A percentile compares a stretch with the other conserved stretches of the same genome.
These are phyloP conservation scores for Thumatha senex DNA, from an alignment of 2,888 invertebrate genomes.

Conservation along the genomic window DNA sequence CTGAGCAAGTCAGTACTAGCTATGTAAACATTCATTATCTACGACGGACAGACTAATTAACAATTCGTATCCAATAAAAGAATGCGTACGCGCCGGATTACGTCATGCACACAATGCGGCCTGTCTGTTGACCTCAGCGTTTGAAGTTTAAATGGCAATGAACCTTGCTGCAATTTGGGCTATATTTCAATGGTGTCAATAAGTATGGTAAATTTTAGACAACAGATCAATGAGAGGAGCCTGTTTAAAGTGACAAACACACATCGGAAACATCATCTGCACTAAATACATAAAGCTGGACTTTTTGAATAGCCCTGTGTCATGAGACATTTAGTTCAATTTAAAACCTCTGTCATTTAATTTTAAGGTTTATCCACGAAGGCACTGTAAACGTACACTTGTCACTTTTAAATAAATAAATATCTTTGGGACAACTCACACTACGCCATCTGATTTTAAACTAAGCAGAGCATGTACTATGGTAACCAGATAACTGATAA, in stretches of 20 bases:
- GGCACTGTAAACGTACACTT: too few relatives aligned
- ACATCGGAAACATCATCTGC: too few relatives aligned
- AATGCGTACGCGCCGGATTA: slow-evolving; percentile 45
- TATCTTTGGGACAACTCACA: too few relatives aligned
- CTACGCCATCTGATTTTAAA: too few relatives aligned
- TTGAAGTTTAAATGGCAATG: slow-evolving; percentile 51
- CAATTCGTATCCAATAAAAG: slow-evolving; percentile 45
- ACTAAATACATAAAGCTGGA: too few relatives aligned
- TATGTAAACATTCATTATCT: slow-evolving; percentile 43
- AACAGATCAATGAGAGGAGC: slow-evolving; percentile 49
- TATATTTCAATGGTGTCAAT: slow-evolving; percentile 55
- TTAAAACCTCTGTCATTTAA: too few relatives aligned
- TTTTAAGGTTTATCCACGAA: too few relatives aligned
- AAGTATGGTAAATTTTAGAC: slow-evolving; percentile 34
- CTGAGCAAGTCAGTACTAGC: slow-evolving; percentile 1
- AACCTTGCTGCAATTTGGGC: slow-evolving; percentile 46
- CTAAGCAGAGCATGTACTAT: too few relatives aligned
- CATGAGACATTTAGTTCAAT: too few relatives aligned
- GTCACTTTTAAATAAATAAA: too few relatives aligned
- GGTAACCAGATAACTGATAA: too few relatives aligned
- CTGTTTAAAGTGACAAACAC: slow-evolving; percentile 42
- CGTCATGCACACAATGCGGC: slow-evolving; percentile 47
- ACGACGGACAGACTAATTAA: slow-evolving; percentile 46
- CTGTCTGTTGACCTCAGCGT: slow-evolving; percentile 36
- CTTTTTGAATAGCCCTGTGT: too few relatives aligned